Percentiles rank a stretch among this genome's conserved stretches.
phyloP scores from a whole-genome alignment of 2,797 vertebrate species.

The Macropus fuliginosus region DNA sequence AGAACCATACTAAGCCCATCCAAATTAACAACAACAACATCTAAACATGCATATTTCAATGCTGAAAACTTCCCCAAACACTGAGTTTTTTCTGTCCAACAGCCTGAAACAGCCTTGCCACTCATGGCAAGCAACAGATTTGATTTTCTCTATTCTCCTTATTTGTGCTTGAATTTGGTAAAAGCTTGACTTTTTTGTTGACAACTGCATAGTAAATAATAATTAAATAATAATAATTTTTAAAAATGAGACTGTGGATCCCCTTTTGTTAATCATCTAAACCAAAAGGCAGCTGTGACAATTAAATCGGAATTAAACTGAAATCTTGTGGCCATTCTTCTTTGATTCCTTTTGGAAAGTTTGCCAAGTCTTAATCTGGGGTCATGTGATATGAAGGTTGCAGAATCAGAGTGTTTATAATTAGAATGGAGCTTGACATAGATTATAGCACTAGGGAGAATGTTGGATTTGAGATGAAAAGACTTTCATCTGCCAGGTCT shows the following conservation, averaged over 20 bases:
- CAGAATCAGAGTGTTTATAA: background rate
- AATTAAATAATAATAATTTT: constrained; percentile 71
- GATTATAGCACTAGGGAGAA: background rate
- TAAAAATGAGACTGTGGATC: constrained; percentile 55
- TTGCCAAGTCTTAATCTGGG: background rate
- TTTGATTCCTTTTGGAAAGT: background rate
- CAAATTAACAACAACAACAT: background rate
- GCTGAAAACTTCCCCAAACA: background rate
- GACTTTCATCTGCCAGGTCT: background rate
- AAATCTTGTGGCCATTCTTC: background rate
- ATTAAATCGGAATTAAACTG: background rate
- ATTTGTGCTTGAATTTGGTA: constrained; percentile 7
- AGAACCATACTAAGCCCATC: background rate
- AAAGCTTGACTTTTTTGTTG: constrained; percentile 60
- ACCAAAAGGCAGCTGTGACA: constrained; percentile 18
- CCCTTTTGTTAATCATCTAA: constrained; percentile 47
- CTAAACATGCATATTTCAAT: background rate
- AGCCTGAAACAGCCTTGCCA: background rate
- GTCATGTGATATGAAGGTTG: background rate
- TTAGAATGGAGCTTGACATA: background rate
- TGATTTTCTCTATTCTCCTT: background rate
- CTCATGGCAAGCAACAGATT: background rate
- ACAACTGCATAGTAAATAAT: constrained; percentile 16
- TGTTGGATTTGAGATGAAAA: background rate
- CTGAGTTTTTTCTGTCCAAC: background rate